Evolutionary conservation across 2,113 vertebrate genomes (phyloP).

Genomic region (Mohoua ochrocephala): DNA sequence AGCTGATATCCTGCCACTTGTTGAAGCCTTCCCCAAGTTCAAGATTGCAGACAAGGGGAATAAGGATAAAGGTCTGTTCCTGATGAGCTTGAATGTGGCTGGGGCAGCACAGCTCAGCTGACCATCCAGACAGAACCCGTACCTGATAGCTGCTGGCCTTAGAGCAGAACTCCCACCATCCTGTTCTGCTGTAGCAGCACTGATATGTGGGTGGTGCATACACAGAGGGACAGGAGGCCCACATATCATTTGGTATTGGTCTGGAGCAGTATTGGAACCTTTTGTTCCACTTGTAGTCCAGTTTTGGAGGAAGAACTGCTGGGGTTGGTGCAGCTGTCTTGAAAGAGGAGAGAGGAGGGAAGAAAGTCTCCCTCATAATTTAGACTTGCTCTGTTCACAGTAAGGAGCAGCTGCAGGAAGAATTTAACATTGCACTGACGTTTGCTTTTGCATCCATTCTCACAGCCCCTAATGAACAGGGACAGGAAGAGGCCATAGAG

Average conservation of each 20-base stretch:
- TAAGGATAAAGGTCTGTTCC: conserved; percentile 69
- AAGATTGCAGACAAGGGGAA: conserved; percentile 2
- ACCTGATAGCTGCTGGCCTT: background rate
- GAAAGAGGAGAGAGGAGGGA: background rate
- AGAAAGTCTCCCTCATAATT: background rate
- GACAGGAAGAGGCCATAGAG: conserved; percentile 36
- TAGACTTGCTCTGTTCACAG: background rate
- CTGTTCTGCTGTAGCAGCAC: background rate
- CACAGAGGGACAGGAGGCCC: background rate
- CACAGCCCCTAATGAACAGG: conserved; percentile 22
- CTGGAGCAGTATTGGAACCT: background rate
- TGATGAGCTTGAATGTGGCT: background rate
- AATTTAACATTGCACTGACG: accelerated
- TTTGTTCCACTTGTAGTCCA: background rate
- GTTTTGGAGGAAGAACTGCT: background rate
- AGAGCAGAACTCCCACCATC: background rate
- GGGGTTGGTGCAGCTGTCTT: background rate
- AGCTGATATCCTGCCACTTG: conserved; percentile 82
- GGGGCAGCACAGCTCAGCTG: background rate
- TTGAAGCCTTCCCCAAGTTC: conserved; percentile 74
- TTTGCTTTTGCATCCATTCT: background rate
- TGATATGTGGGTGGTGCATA: background rate
- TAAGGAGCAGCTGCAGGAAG: background rate
- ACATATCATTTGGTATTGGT: background rate
- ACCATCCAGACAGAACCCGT: background rate